phyloP scores from a whole-genome alignment of 2,888 invertebrate genomes.

The Cryptocephalus moraei region DNA sequence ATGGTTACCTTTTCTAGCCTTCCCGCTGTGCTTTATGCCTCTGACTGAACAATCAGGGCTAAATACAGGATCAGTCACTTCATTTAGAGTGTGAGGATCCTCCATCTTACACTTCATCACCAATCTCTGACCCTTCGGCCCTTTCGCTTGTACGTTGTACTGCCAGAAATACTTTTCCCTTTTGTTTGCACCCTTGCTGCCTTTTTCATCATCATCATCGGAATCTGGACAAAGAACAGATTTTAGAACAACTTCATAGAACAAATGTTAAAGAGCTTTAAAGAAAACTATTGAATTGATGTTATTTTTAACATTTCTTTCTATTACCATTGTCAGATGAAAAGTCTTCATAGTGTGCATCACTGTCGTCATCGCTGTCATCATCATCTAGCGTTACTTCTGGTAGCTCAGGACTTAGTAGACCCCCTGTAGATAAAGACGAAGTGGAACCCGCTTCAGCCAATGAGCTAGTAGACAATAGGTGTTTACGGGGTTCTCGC shows the following conservation, averaged over 20 bases:
- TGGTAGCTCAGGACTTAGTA: constrained; percentile 72
- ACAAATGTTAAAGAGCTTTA: too few relatives aligned
- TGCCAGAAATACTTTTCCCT: constrained; percentile 94
- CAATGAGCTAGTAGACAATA: constrained; percentile 73
- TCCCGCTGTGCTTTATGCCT: constrained; percentile 77
- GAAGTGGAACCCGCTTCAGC: constrained; percentile 80
- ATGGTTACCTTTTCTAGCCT: constrained; percentile 33
- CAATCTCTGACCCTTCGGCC: constrained; percentile 88
- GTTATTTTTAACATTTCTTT: background rate
- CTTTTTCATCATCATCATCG: constrained; percentile 50
- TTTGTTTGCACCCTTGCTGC: constrained; percentile 40
- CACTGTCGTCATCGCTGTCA: constrained; percentile 73
- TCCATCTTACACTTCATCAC: constrained; percentile 75
- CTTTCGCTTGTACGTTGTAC: constrained; percentile 96
- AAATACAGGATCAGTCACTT: constrained; percentile 92
- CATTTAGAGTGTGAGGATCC: constrained; percentile 85
- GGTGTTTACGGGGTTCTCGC: constrained; percentile 76
- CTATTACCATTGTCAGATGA: constrained; percentile 65
- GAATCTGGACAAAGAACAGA: constrained; percentile 42
- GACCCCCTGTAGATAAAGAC: constrained; percentile 70
- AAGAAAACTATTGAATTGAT: background rate
- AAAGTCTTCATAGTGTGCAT: constrained; percentile 78
- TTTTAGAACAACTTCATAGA: background rate
- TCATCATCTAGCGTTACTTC: constrained; percentile 69
- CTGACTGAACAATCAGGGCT: constrained; percentile 84